Percentiles rank a stretch among this genome's conserved stretches.
phyloP scores from a whole-genome alignment of 1,140 invertebrate species.

The Hyphantria cunea region DNA sequence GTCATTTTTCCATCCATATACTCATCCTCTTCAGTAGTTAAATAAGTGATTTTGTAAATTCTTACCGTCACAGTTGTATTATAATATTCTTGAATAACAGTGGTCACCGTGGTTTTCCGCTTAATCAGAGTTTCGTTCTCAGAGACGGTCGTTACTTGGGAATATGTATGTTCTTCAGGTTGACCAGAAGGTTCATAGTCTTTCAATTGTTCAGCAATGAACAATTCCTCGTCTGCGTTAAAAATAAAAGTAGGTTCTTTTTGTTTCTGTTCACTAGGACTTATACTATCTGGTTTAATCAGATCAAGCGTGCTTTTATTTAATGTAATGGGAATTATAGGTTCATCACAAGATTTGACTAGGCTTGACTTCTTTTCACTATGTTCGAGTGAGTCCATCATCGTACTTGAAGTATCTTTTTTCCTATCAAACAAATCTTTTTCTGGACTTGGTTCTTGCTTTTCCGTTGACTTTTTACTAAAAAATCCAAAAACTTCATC shows the following conservation, averaged over 20 bases:
- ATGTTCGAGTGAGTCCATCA: too few species aligned
- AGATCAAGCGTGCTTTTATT: too few species aligned
- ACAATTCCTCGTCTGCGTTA: conserved; percentile 38
- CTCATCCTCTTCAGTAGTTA: conserved; percentile 69
- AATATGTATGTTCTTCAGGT: conserved; percentile 51
- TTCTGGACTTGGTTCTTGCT: conserved; percentile 5
- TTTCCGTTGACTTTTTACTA: conserved; percentile 12
- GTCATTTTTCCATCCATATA: conserved; percentile 70
- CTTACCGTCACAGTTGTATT: conserved; percentile 51
- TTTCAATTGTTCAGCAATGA: conserved; percentile 53
- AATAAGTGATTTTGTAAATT: conserved; percentile 65
- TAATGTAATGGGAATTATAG: too few species aligned
- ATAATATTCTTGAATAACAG: conserved; percentile 55
- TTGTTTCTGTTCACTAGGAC: not conserved
- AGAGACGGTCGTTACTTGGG: conserved; percentile 49
- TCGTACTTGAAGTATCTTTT: too few species aligned
- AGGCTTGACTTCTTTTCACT: too few species aligned
- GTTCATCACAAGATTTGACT: too few species aligned
- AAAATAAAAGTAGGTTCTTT: conserved; percentile 5
- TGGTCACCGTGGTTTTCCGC: conserved; percentile 63
- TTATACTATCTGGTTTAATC: not conserved
- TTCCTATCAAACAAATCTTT: conserved; percentile 2
- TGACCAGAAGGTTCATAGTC: conserved; percentile 59
- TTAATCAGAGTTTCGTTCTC: conserved; percentile 57
- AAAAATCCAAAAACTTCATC: conserved; percentile 25